These are phyloP conservation scores for Onchidella celtica DNA, from an alignment of 2,888 invertebrate species.

Conservation along the genomic window DNA sequence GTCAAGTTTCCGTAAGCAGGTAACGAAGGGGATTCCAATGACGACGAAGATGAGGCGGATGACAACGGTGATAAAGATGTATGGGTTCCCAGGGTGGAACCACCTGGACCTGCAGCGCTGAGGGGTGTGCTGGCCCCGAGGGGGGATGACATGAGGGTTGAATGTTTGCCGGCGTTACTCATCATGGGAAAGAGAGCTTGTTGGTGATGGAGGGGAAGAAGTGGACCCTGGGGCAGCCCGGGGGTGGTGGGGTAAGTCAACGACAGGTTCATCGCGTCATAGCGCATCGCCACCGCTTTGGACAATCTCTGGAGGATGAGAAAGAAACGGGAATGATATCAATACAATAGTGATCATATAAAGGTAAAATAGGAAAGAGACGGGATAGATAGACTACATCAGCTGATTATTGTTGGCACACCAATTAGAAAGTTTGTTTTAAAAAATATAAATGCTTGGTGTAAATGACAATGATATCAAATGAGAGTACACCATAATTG, in stretches of 20 bases:
- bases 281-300: constrained; percentile 37
- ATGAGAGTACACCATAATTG: too few species aligned
- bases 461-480: too few species aligned
- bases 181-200: constrained; percentile 28
- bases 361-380: too few species aligned
- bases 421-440: too few species aligned
- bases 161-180: constrained; percentile 15
- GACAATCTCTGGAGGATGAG: constrained; percentile 7
- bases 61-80: constrained; percentile 34
- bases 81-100: constrained; percentile 9
- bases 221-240: constrained; percentile 17
- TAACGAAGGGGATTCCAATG: constrained; percentile 8
- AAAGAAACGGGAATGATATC: too few species aligned
- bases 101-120: background rate
- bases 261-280: constrained; percentile 39
- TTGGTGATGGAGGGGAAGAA: constrained; percentile 5
- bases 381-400: too few species aligned
- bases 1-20: constrained; percentile 1
- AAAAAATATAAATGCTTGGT: too few species aligned
- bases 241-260: constrained; percentile 15
- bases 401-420: too few species aligned
- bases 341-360: too few species aligned
- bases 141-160: constrained; percentile 24
- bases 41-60: constrained; percentile 27
- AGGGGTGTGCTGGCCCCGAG: constrained; percentile 10